Percentiles rank a stretch among this genome's conserved stretches.
These are phyloP conservation scores for Luidia sarsii DNA, from an alignment of 53 echinoderm and acorn worm species.

Conservation along the genomic window DNA sequence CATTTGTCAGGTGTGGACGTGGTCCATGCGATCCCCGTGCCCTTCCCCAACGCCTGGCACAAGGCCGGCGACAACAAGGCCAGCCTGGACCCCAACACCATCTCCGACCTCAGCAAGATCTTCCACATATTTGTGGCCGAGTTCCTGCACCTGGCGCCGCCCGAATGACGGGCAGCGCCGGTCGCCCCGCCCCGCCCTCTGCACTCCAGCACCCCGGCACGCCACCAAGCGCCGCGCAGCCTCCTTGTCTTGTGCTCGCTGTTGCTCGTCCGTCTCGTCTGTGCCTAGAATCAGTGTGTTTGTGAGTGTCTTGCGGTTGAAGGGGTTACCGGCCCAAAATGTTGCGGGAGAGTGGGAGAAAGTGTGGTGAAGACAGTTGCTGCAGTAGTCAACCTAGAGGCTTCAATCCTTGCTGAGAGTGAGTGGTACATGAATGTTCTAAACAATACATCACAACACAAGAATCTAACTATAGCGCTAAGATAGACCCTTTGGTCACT, in stretches of 20 bases:
- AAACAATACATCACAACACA: no score
- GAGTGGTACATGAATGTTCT: no score
- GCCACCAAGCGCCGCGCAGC: conserved; percentile 1
- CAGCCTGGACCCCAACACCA: conserved; percentile 68
- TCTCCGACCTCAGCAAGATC: conserved; percentile 87
- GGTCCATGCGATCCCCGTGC: conserved; percentile 77
- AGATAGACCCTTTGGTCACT: no score
- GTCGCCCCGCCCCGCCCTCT: conserved; percentile 3
- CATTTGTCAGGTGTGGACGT: conserved; percentile 66
- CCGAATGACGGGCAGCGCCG: conserved; percentile 40
- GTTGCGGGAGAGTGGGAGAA: no score
- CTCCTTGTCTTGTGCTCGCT: conserved; percentile 26
- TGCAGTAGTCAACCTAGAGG: no score
- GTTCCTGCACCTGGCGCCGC: conserved; percentile 68
- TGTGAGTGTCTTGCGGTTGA: no score
- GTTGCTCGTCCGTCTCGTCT: conserved; percentile 10
- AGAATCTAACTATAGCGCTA: no score
- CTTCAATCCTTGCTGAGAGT: no score
- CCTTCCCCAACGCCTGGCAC: conserved; percentile 88
- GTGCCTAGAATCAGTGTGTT: conserved; percentile 26
- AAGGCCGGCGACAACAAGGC: conserved; percentile 57
- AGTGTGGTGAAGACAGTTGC: no score
- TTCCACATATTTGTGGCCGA: conserved; percentile 86
- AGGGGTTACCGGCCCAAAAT: conserved; percentile 52
- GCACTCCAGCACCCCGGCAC: conserved; percentile 21